A percentile compares a stretch with the other conserved stretches of the same genome.
These are phyloP conservation scores for Neria commutata DNA, from an alignment of 2,888 invertebrate genomes.

Conservation along the genomic window DNA sequence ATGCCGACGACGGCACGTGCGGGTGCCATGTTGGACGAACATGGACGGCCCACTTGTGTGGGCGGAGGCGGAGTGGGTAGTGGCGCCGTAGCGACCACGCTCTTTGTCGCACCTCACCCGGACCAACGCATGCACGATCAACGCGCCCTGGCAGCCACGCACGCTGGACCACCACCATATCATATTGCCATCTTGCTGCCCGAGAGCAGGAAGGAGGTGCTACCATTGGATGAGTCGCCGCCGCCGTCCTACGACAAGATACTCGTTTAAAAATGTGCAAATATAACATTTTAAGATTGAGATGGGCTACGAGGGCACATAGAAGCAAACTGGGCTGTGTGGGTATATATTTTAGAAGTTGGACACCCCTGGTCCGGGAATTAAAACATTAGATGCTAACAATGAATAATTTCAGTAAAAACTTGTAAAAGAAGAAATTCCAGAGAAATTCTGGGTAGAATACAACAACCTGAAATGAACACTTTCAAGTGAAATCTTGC, in stretches of 20 bases:
- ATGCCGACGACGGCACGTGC: constrained; percentile 34
- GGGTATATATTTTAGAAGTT: too few relatives aligned
- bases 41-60: constrained; percentile 38
- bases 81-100: constrained; percentile 5
- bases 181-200: constrained; percentile 82
- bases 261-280: constrained; percentile 65
- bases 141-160: constrained; percentile 35
- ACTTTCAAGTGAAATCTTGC: too few relatives aligned
- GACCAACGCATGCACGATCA: constrained; percentile 32
- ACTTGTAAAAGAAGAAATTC: too few relatives aligned
- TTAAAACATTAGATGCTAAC: too few relatives aligned
- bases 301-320: neutral
- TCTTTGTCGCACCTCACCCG: constrained; percentile 18
- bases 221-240: constrained; percentile 65
- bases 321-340: neutral
- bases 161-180: constrained; percentile 74
- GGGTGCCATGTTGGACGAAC: constrained; percentile 33
- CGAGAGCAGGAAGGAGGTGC: constrained; percentile 61
- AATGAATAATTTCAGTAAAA: too few relatives aligned
- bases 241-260: constrained; percentile 80
- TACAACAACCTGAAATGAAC: too few relatives aligned
- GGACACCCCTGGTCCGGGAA: too few relatives aligned
- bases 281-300: neutral
- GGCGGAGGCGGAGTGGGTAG: constrained; percentile 33
- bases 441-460: too few relatives aligned